A percentile compares a stretch with the other conserved stretches of the same genome.
Evolutionary conservation across 23 tunicate genomes (phyloP).

Genomic region (Ciona savignyi): DNA sequence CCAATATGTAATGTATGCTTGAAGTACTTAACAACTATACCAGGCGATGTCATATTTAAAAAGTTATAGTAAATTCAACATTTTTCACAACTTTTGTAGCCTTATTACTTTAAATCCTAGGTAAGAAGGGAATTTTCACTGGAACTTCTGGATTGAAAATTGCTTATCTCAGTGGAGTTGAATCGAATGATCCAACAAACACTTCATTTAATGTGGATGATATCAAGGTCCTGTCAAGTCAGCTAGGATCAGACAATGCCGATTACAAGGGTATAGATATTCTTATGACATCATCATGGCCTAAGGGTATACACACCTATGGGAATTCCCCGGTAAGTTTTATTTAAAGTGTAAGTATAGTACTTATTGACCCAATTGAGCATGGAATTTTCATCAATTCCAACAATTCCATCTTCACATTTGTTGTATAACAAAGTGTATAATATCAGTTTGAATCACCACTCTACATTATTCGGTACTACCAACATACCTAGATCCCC

Average conservation of each 20-base stretch:
- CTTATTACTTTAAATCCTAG: conserved; percentile 12
- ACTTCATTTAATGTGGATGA: conserved; percentile 56
- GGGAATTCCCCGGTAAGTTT: conserved; percentile 70
- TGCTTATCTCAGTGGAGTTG: conserved; percentile 80
- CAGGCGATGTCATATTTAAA: too few relatives aligned
- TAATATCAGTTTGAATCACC: neutral
- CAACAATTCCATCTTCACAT: neutral
- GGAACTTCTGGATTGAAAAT: conserved; percentile 56
- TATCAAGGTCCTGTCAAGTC: conserved; percentile 20
- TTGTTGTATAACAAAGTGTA: neutral
- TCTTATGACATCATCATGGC: conserved; percentile 80
- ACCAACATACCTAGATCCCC: too few relatives aligned
- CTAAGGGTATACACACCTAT: conserved; percentile 50
- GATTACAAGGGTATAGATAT: conserved; percentile 71
- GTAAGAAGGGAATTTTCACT: conserved; percentile 78
- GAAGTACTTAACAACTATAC: too few relatives aligned
- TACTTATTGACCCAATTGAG: too few relatives aligned
- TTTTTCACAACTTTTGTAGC: neutral
- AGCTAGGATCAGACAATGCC: conserved; percentile 27
- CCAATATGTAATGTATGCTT: neutral
- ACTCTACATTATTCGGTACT: neutral
- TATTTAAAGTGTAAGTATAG: too few relatives aligned
- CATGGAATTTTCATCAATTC: too few relatives aligned
- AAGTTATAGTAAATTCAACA: neutral
- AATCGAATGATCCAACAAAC: conserved; percentile 51